Evolutionary conservation across 2,888 invertebrate species (phyloP), one percentile per base, ranked within the genome.

Genomic region (Diabrotica balteata): DNA sequence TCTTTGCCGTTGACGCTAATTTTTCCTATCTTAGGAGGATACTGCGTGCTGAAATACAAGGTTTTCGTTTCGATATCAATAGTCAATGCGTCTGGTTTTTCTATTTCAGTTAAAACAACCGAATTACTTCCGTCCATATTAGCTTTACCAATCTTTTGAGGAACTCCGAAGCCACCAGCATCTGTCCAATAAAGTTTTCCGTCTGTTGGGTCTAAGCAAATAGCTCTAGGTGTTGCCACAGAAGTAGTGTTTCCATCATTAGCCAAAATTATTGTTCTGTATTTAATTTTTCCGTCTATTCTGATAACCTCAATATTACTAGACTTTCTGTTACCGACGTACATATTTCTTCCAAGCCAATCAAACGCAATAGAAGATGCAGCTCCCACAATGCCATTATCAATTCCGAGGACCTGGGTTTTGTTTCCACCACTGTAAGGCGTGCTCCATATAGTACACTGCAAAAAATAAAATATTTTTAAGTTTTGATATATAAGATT

Each of bases 111-210:
- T 0, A 98, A 83, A 5, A 95, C 88, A 0, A 90, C 83, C 0
- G 96, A 87, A 76, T 92, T 90, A 10, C 90, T 88, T 0, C 99
- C 98, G 81, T 97, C 97, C 95, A 99, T 96, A 80, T 95, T 94
- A 0, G 95, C 95, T 76, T 91, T 92, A 0, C 90, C 94, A 45
- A 98, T 91, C 84, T 98, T 98, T 0, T 92, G 88, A 0, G 95
- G 94, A 0, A 96, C 93, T 2, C 95, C 95, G 69, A 87, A 91
- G 8, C 96, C 96, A 8, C 98, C 98, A 74, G 95, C 94, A 80
- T 99, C 99, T 8, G 97, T 89, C 98, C 98, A 99, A 85, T 95
- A 99, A 44, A 97, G 84, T 85, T 93, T 92, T 86, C 98, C 98
- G 77, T 94, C 93, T n/a, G 90, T 89, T 0, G 98, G 97, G 85